Evolutionary conservation across 2,888 invertebrate species (phyloP), one percentile per base, ranked within the genome.

Genomic region (Papilio elwesi): DNA sequence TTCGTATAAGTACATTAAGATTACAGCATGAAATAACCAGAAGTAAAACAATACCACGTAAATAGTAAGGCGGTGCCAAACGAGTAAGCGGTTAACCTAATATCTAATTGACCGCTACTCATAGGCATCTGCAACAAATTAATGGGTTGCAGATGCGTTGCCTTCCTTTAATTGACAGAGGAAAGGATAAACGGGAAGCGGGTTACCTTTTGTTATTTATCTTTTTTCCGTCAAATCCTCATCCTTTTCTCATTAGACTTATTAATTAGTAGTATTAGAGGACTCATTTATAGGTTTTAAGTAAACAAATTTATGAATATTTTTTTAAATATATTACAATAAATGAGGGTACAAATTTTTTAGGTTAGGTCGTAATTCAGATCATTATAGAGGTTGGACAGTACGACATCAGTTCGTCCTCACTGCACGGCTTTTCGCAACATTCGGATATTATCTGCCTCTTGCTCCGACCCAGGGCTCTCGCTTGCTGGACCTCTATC

Each of bases 401-500:
- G 70, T 85, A 86, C 2, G 76, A 71, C 12, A 82, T 36, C 6
- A 86, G 75, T 64, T 85, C 83, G 0, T 77, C 66, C 1, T 79
- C 26, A 5, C 79, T 75, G 69, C 87, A 87, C 0, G 83, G 79
- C 12, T 83, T 84, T 5, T 80, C 79, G 71, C 87, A 87, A 77
- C 87, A 87, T 63, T 84, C 81, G 1, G 78, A 78, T 8, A 78
- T 85, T 7, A 85, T 79, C 48, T 83, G 82, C 53, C 85, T 74
- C 74, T 83, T 85, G 6, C 78, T 80, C 48, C 82, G 76, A 11
- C 77, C 78, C 74, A 84, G 63, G 6, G 75, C 76, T 74, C 77
- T 74, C 3, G 83, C 82, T 4, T 65, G 71, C 7, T 79, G 80
- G 6, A 76, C 71, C 0, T 77, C 67, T 0, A 84, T 71, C 83